A percentile compares a stretch with the other conserved stretches of the same genome.
phyloP scores from a whole-genome alignment of 2,888 invertebrate species.

The Lasius platythorax region DNA sequence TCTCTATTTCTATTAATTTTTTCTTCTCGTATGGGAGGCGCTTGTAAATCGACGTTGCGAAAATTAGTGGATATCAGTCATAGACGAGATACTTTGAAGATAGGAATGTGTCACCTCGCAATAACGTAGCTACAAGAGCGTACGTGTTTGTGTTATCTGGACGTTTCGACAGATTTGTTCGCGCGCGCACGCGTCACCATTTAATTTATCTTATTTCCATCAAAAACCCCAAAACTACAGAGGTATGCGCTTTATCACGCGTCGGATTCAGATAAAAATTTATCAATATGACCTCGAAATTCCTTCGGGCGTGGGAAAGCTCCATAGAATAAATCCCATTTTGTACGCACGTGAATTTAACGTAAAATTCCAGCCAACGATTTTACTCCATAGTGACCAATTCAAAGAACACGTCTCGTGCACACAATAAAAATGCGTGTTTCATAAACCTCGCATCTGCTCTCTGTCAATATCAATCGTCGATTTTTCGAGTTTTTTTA shows the following conservation, averaged over 20 bases:
- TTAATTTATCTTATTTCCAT: conserved; percentile 41
- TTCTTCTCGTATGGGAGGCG: neutral
- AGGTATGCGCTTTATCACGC: conserved; percentile 20
- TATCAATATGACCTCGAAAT: conserved; percentile 12
- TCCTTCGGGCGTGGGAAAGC: neutral
- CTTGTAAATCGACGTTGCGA: neutral
- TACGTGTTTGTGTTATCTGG: neutral
- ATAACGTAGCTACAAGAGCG: neutral
- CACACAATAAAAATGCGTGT: conserved; percentile 3
- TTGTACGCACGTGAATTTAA: neutral
- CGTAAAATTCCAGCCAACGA: neutral
- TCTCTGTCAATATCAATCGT: conserved; percentile 13
- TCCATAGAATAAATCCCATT: conserved; percentile 28
- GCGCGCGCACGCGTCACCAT: neutral
- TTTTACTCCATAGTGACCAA: conserved; percentile 35
- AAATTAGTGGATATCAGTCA: neutral
- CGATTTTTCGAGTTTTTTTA: neutral
- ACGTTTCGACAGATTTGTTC: conserved; percentile 19
- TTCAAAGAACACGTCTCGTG: neutral
- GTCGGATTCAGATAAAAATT: conserved; percentile 40
- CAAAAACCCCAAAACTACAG: conserved; percentile 15
- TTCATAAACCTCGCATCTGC: conserved; percentile 40
- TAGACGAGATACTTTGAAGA: neutral
- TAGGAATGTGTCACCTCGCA: conserved; percentile 5
- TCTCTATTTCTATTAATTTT: conserved; percentile 1